phyloP scores from a whole-genome alignment of 2,888 invertebrate genomes.

The Beris morrisii region DNA sequence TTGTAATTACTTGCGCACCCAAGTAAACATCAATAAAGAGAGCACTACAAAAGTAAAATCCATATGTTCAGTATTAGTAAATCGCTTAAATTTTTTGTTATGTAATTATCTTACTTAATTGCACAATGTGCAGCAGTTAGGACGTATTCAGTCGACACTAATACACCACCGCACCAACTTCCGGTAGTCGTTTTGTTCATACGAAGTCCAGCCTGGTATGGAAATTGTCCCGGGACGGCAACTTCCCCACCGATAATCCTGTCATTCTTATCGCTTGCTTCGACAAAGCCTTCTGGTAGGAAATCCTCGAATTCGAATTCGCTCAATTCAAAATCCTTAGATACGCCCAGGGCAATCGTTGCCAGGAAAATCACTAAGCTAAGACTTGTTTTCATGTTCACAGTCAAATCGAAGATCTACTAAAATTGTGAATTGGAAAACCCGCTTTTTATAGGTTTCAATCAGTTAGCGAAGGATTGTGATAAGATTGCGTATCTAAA shows the following conservation, averaged over 20 bases:
- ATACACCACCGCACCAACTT: constrained; percentile 33
- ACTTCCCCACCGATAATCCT: constrained; percentile 36
- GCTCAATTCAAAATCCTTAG: background rate
- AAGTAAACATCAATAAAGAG: constrained; percentile 46
- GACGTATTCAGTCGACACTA: constrained; percentile 28
- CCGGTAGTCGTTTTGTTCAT: background rate
- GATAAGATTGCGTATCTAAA: too few species aligned
- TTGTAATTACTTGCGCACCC: constrained; percentile 54
- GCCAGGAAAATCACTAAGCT: background rate
- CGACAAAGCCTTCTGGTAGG: constrained; percentile 5
- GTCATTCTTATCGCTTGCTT: background rate
- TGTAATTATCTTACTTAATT: constrained; percentile 3
- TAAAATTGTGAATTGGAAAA: background rate
- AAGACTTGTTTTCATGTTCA: constrained; percentile 9
- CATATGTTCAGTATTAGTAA: background rate
- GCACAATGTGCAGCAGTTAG: constrained; percentile 36
- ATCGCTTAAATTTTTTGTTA: too few species aligned
- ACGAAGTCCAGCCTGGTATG: constrained; percentile 35
- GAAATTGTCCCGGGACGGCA: constrained; percentile 37
- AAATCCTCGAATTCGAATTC: constrained; percentile 1
- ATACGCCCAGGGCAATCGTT: constrained; percentile 1
- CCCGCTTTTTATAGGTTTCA: constrained; percentile 21
- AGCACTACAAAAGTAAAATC: background rate
- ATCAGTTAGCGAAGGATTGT: too few species aligned
- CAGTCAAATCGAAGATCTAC: background rate